Percentiles rank a stretch among this genome's conserved stretches.
These are phyloP conservation scores for Syndactyla subalaris DNA, from an alignment of 2,797 vertebrate species.

Conservation along the genomic window DNA sequence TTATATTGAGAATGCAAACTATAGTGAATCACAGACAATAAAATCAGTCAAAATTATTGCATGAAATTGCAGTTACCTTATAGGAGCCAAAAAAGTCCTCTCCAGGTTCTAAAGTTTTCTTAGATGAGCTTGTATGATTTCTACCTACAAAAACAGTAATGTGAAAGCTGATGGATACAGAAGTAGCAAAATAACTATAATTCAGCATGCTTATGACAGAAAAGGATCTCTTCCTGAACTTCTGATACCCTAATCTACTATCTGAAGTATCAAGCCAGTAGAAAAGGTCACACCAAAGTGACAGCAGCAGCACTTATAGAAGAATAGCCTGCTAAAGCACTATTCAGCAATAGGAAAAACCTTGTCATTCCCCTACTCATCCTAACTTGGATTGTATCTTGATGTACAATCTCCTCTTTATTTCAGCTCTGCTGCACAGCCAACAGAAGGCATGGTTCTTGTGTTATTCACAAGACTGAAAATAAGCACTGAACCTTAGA, in stretches of 20 bases:
- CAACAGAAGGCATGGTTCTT: not conserved
- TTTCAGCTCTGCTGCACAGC: not conserved
- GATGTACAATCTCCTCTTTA: not conserved
- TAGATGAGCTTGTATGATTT: not conserved
- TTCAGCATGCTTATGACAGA: not conserved
- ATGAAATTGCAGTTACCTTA: not conserved
- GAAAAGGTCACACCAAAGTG: not conserved
- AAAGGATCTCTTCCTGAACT: not conserved
- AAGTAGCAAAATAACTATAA: not conserved
- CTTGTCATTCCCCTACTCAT: not conserved
- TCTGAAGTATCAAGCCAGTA: not conserved
- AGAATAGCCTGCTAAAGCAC: not conserved
- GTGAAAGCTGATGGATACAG: not conserved
- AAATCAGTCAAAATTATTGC: not conserved
- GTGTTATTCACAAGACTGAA: conserved; percentile 10
- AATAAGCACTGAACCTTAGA: not conserved
- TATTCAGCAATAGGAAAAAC: not conserved
- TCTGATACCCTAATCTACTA: not conserved
- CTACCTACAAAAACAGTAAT: not conserved
- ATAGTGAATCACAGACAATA: not conserved
- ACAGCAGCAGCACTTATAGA: not conserved
- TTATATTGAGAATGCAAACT: not conserved
- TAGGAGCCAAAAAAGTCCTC: not conserved
- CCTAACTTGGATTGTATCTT: not conserved
- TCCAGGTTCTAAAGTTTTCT: not conserved